Base-by-base conservation (phyloP, 2,797 vertebrate species). In the Malacoctenus gilli region DNA sequence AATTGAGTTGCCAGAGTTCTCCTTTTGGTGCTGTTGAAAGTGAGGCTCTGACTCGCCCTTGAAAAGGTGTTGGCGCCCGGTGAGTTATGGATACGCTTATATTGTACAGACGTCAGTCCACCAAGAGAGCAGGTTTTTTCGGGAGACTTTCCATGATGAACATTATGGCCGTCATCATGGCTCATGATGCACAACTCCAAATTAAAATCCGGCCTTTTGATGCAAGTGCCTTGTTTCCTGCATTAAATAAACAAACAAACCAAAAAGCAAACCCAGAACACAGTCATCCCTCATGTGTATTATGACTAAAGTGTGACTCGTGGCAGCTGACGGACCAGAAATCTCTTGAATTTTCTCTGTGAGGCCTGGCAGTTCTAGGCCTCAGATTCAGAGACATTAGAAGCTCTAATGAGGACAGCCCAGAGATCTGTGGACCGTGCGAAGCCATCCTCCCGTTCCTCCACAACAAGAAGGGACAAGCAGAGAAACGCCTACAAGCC, bases 1-100 rank as follows among this genome's bases (percentile, higher is more conserved):
- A 88, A 88, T 81, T 76, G 80, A 84, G 70, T 58, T 67, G 77
- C 79, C 68, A 75, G 69, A 82, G 69, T 79, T 77, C 66, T 83
- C 61, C 66, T 62, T 63, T 76, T 53, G 50, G 39, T 78, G 73
- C 34, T 77, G 83, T 70, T 79, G 72, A 75, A 83, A 75, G 70
- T 68, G 57, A 70, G 38, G 63, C 64, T 69, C 65, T 58, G 66
- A 68, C 62, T 68, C 73, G 77, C 65, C 84, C 77, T 85, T 87
- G 82, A 77, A 56, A 69, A 66, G 47, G 39, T 62, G 59, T 59
- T 77, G 72, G 65, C 60, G 44, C 60, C 35, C 39, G 39, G 42
- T 81, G 66, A 86, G 80, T 83, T 84, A 84, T 83, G 72, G 78
- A 83, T 62, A 69, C 58, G 64, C 42, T 43, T 43, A 63, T 43